Percentiles rank a stretch among this genome's conserved stretches.
Evolutionary conservation across 2,113 vertebrate species (phyloP).

Genomic region (Mionectes macconnelli): DNA sequence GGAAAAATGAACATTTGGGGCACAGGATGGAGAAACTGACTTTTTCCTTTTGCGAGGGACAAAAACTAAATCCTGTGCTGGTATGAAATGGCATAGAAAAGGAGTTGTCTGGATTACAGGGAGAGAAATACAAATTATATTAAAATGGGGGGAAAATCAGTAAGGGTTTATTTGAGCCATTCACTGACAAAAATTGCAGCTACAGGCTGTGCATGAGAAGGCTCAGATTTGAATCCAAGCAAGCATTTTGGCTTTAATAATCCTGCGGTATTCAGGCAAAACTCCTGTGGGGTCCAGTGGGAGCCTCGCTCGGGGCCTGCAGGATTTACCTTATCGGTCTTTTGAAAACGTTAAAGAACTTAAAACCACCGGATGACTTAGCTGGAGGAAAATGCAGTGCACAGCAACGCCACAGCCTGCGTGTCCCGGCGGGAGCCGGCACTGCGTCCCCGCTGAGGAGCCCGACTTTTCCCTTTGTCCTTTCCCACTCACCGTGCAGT

Average conservation of each 20-base stretch:
- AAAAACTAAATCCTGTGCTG: not conserved
- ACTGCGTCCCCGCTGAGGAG: rapidly evolving
- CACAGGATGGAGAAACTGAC: not conserved
- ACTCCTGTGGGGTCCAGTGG: not conserved
- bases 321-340: not conserved
- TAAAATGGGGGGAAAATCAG: not conserved
- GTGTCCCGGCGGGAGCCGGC: rapidly evolving
- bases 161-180: not conserved
- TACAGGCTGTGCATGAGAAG: not conserved
- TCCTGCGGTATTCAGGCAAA: not conserved
- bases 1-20: not conserved
- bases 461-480: not conserved
- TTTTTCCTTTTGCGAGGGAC: not conserved
- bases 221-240: not conserved
- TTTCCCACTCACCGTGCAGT: not conserved
- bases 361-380: not conserved
- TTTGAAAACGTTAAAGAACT: not conserved
- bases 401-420: rapidly evolving
- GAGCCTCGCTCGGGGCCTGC: not conserved
- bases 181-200: not conserved
- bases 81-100: not conserved
- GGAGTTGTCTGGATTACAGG: not conserved
- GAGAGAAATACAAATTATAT: not conserved
- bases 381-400: rapidly evolving
- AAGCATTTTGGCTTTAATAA: not conserved